A percentile compares a stretch with the other conserved stretches of the same genome.
Conservation (phyloP, 2,113 vertebrate species). For the Lepus americanus region DNA sequence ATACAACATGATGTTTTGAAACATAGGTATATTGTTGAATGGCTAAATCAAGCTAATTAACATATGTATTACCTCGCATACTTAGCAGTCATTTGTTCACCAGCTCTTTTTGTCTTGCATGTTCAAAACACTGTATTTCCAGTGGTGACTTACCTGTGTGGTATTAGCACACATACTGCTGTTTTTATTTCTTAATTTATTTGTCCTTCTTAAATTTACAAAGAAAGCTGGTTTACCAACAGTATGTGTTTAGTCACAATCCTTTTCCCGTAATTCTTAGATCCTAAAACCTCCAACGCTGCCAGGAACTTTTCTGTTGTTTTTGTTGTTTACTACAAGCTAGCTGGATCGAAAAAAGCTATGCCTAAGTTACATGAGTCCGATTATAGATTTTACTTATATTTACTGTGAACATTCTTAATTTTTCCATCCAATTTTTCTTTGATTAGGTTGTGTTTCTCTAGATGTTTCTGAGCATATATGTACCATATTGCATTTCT, state of each 20-base stretch:
- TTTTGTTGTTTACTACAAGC: background rate
- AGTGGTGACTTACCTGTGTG: background rate
- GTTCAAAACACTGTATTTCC: constrained; percentile 16
- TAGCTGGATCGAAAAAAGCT: constrained; percentile 2
- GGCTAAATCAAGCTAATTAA: background rate
- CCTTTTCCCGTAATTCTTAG: background rate
- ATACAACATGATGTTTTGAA: background rate
- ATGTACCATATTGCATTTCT: background rate
- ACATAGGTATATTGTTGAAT: background rate
- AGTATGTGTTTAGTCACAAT: background rate
- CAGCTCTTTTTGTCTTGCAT: background rate
- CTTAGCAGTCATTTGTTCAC: background rate
- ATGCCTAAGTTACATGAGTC: background rate
- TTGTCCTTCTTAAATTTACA: constrained; percentile 40
- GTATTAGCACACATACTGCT: background rate
- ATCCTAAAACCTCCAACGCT: background rate
- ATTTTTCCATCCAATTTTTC: background rate
- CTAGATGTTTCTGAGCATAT: background rate
- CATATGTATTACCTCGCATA: background rate
- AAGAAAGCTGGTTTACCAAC: background rate
- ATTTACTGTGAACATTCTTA: background rate
- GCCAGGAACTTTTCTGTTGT: background rate
- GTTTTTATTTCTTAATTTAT: background rate
- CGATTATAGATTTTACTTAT: constrained; percentile 1
- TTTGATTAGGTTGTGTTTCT: background rate